Evolutionary conservation across 1,140 invertebrate genomes (phyloP).

Genomic region (Hylaeus anthracinus): DNA sequence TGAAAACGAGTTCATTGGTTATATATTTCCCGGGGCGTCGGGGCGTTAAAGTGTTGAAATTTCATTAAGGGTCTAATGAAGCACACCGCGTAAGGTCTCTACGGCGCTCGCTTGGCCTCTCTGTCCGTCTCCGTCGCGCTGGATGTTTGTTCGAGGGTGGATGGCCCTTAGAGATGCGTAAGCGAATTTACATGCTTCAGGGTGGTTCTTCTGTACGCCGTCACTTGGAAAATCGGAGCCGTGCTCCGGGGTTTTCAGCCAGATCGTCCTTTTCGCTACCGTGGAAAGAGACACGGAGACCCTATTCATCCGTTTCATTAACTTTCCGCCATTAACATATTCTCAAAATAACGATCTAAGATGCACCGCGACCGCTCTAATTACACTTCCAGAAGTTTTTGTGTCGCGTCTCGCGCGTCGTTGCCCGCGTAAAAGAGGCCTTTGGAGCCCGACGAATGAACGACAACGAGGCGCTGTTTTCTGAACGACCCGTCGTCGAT

Average conservation of each 20-base stretch:
- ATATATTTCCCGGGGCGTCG: constrained; percentile 68
- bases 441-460: background rate
- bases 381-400: constrained; percentile 60
- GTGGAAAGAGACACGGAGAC: constrained; percentile 38
- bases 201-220: constrained; percentile 60
- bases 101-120: constrained; percentile 17
- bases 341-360: constrained; percentile 56
- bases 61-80: constrained; percentile 74
- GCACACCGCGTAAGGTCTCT: constrained; percentile 67
- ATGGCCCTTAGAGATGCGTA: constrained; percentile 68
- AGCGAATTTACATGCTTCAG: constrained; percentile 69
- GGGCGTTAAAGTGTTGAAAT: constrained; percentile 73
- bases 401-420: constrained; percentile 51
- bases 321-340: constrained; percentile 63
- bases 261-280: constrained; percentile 55
- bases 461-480: background rate
- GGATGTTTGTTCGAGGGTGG: constrained; percentile 68
- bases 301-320: constrained; percentile 60
- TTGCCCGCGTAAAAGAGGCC: constrained; percentile 25
- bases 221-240: constrained; percentile 63
- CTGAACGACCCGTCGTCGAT: constrained; percentile 8
- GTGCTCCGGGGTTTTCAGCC: constrained; percentile 60
- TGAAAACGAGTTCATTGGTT: constrained; percentile 77
- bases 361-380: constrained; percentile 52
- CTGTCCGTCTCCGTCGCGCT: constrained; percentile 39